These are phyloP conservation scores for Ctenopoma multispine DNA, from an alignment of 2,797 vertebrate genomes.

Conservation along the genomic window DNA sequence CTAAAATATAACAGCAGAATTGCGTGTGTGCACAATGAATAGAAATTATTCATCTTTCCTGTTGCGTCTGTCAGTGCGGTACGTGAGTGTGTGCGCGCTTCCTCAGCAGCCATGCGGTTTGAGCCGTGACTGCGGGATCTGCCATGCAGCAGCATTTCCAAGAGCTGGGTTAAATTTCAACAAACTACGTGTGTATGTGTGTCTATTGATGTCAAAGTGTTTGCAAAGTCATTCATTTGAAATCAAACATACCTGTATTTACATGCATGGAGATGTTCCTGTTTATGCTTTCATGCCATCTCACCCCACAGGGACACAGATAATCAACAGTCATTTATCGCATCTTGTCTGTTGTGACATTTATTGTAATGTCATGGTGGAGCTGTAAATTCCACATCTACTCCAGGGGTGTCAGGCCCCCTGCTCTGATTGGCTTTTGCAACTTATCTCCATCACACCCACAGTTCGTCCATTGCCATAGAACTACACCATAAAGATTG, in stretches of 20 bases:
- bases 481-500: neutral
- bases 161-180: slow-evolving; percentile 21
- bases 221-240: slow-evolving; percentile 40
- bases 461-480: neutral
- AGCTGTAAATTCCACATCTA: slow-evolving; percentile 6
- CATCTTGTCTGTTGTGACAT: slow-evolving; percentile 41
- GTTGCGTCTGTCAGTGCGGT: slow-evolving; percentile 16
- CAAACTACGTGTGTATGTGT: slow-evolving; percentile 6
- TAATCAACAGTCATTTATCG: slow-evolving; percentile 54
- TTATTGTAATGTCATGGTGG: slow-evolving; percentile 44
- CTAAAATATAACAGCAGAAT: slow-evolving; percentile 26
- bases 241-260: slow-evolving; percentile 44
- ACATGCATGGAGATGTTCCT: slow-evolving; percentile 33
- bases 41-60: slow-evolving; percentile 20
- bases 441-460: slow-evolving; percentile 5
- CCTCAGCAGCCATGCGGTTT: slow-evolving; percentile 30
- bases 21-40: slow-evolving; percentile 8
- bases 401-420: slow-evolving; percentile 27
- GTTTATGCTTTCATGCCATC: slow-evolving; percentile 25
- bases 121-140: slow-evolving; percentile 47
- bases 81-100: slow-evolving; percentile 2
- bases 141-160: slow-evolving; percentile 10
- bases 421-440: slow-evolving; percentile 23
- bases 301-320: slow-evolving; percentile 23
- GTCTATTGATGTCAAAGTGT: slow-evolving; percentile 4